Evolutionary conservation across 2,888 invertebrate species (phyloP).

Genomic region (Tillus elongatus): DNA sequence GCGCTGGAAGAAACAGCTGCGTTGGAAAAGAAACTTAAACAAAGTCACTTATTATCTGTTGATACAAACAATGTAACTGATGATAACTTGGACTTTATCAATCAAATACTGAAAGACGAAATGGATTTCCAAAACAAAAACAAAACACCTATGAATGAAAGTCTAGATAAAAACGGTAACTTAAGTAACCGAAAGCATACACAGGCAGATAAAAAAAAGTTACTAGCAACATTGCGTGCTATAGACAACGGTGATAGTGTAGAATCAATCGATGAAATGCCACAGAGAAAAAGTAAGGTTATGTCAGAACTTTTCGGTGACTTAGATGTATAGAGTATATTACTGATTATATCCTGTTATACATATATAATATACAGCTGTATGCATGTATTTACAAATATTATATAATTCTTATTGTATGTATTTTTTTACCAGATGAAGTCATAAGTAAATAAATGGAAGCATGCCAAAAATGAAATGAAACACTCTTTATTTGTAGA

Average conservation of each 20-base stretch:
- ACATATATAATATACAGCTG: too few species aligned
- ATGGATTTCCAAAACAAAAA: slow-evolving; percentile 24
- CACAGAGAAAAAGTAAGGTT: not conserved
- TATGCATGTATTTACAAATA: too few species aligned
- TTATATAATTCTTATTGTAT: too few species aligned
- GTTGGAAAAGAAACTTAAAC: slow-evolving; percentile 43
- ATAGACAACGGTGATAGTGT: slow-evolving; percentile 48
- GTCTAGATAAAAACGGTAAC: slow-evolving; percentile 24
- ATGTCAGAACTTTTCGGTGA: not conserved
- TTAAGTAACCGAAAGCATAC: slow-evolving; percentile 23
- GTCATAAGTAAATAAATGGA: too few species aligned
- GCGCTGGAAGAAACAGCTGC: slow-evolving; percentile 47
- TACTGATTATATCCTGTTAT: too few species aligned
- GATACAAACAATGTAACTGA: slow-evolving; percentile 15
- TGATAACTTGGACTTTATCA: slow-evolving; percentile 32
- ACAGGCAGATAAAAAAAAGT: slow-evolving; percentile 46
- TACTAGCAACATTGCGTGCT: slow-evolving; percentile 54
- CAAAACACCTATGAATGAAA: slow-evolving; percentile 8
- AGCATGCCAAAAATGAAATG: too few species aligned
- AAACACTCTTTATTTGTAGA: too few species aligned
- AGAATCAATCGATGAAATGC: slow-evolving; percentile 20
- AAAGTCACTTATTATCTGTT: slow-evolving; percentile 16
- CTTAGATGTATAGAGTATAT: not conserved
- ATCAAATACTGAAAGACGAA: slow-evolving; percentile 35
- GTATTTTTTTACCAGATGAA: too few species aligned